Conservation (phyloP, 2,797 vertebrate species). For the Erpetoichthys calabaricus region DNA sequence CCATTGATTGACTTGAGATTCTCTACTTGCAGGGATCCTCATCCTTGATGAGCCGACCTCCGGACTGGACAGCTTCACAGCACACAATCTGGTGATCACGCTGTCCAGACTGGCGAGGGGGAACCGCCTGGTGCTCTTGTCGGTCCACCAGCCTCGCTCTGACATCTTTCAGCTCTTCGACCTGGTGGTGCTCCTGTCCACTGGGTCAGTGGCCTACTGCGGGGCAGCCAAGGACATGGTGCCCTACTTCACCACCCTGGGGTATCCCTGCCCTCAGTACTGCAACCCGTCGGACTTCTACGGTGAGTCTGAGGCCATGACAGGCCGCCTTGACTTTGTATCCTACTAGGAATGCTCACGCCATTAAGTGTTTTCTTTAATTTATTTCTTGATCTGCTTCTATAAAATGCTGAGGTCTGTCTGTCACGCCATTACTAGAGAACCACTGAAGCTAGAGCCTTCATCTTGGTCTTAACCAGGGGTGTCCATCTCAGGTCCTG, state of each 20-base stretch:
- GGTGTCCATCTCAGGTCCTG: too few species aligned
- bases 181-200: constrained; percentile 76
- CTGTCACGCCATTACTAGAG: neutral
- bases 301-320: constrained; percentile 44
- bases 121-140: constrained; percentile 81
- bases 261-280: constrained; percentile 79
- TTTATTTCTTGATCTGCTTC: too few species aligned
- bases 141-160: constrained; percentile 86
- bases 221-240: constrained; percentile 80
- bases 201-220: constrained; percentile 72
- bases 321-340: too few species aligned
- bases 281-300: constrained; percentile 95
- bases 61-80: constrained; percentile 89
- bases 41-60: constrained; percentile 91
- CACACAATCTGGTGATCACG: constrained; percentile 87
- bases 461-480: too few species aligned
- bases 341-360: too few species aligned
- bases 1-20: neutral
- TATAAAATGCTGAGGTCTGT: too few species aligned
- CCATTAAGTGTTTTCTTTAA: too few species aligned
- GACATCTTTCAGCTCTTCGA: constrained; percentile 93
- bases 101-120: constrained; percentile 80
- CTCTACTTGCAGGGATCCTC: constrained; percentile 63
- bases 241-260: constrained; percentile 71
- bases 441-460: too few species aligned